Conservation (phyloP, 2,113 vertebrate genomes). For the Alouatta palliata region DNA sequence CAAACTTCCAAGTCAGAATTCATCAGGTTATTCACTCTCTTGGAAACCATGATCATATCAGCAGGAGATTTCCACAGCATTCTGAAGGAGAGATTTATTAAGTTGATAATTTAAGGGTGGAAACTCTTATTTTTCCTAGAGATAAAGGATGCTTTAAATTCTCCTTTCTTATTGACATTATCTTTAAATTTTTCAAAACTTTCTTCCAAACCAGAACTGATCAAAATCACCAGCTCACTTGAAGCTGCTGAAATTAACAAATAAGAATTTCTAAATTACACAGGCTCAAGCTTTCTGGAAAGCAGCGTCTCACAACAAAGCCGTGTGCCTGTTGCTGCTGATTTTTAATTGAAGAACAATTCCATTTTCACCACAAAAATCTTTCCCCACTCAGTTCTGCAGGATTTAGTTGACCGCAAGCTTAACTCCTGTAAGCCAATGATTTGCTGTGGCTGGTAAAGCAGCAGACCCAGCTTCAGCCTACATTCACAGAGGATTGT, state of each 20-base stretch:
- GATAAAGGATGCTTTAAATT: not conserved
- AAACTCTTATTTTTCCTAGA: not conserved
- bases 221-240: not conserved
- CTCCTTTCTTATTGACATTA: not conserved
- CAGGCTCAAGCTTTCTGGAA: not conserved
- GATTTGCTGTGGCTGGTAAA: not conserved
- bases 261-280: not conserved
- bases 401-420: not conserved
- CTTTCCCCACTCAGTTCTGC: not conserved
- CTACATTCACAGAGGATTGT: not conserved
- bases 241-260: slow-evolving; percentile 8
- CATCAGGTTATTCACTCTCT: not conserved
- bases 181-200: not conserved
- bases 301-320: not conserved
- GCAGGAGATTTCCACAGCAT: not conserved
- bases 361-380: not conserved
- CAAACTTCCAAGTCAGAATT: not conserved
- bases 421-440: not conserved
- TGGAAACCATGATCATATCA: not conserved
- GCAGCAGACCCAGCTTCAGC: not conserved
- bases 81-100: not conserved
- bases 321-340: not conserved
- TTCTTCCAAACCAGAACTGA: not conserved
- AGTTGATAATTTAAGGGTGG: not conserved
- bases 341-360: not conserved